Evolutionary conservation across 2,113 vertebrate genomes (phyloP).

Genomic region (Elephantulus edwardii): DNA sequence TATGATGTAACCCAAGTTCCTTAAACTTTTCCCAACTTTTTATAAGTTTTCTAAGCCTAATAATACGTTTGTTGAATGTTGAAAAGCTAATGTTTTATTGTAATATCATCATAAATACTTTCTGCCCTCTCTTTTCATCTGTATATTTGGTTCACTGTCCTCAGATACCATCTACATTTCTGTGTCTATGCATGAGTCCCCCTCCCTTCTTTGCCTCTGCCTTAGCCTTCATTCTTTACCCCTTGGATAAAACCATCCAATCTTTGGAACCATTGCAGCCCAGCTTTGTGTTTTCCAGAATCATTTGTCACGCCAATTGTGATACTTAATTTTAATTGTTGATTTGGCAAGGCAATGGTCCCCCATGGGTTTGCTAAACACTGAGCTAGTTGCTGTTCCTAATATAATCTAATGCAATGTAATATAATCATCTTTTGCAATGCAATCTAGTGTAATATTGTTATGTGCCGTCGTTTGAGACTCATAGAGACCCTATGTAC

Average conservation of each 20-base stretch:
- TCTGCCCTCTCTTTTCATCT: background rate
- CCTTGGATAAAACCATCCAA: background rate
- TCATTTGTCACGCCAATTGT: background rate
- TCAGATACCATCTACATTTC: no score
- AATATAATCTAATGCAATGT: background rate
- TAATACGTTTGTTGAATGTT: background rate
- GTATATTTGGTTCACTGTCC: background rate
- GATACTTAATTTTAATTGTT: background rate
- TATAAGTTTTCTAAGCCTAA: background rate
- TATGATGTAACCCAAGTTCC: background rate
- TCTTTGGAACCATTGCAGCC: background rate
- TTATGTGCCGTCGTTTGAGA: no score
- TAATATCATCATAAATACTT: background rate
- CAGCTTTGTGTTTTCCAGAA: background rate
- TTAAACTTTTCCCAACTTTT: background rate
- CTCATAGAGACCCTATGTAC: no score
- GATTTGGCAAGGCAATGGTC: background rate
- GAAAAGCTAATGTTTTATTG: background rate
- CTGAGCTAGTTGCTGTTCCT: background rate
- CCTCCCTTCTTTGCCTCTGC: background rate
- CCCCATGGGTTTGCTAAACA: background rate
- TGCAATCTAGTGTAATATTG: background rate
- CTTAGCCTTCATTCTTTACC: background rate
- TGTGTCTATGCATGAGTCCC: background rate
- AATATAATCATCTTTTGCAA: background rate